A percentile compares a stretch with the other conserved stretches of the same genome.
These are phyloP conservation scores for Spatula clypeata DNA, from an alignment of 2,797 vertebrate species.

Conservation along the genomic window DNA sequence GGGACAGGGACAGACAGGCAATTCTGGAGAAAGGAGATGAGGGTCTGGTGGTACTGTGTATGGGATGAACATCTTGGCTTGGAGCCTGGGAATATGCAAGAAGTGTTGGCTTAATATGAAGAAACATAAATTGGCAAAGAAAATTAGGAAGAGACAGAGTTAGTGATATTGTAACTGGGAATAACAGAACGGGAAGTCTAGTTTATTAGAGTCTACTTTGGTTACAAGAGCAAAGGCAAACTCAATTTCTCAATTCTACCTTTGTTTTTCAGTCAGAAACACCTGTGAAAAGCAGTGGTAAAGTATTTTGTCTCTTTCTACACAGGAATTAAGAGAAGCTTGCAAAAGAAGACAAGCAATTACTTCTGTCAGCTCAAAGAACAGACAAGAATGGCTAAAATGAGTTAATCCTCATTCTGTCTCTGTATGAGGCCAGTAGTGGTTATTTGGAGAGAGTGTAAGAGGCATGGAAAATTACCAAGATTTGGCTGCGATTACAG, in stretches of 20 bases:
- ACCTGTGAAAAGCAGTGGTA: background rate
- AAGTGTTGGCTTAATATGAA: background rate
- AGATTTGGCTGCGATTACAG: background rate
- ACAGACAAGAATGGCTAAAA: background rate
- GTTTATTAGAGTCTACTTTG: background rate
- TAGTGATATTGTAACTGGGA: background rate
- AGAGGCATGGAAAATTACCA: background rate
- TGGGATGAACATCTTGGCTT: background rate
- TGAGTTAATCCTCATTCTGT: rapidly evolving
- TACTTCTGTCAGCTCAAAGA: background rate
- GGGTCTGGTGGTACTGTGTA: background rate
- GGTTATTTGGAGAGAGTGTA: background rate
- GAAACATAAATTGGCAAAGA: background rate
- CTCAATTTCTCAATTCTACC: background rate
- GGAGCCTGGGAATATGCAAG: background rate
- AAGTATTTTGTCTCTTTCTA: background rate
- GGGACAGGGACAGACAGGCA: background rate
- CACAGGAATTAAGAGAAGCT: rapidly evolving
- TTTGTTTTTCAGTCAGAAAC: background rate
- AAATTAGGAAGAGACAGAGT: background rate
- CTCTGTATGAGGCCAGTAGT: background rate
- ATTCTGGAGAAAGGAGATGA: background rate
- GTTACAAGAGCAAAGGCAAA: background rate
- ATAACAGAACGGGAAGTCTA: rapidly evolving
- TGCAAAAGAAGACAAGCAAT: background rate